phyloP scores from a whole-genome alignment of 2,888 invertebrate genomes.

The Dicranocentrus wangi region DNA sequence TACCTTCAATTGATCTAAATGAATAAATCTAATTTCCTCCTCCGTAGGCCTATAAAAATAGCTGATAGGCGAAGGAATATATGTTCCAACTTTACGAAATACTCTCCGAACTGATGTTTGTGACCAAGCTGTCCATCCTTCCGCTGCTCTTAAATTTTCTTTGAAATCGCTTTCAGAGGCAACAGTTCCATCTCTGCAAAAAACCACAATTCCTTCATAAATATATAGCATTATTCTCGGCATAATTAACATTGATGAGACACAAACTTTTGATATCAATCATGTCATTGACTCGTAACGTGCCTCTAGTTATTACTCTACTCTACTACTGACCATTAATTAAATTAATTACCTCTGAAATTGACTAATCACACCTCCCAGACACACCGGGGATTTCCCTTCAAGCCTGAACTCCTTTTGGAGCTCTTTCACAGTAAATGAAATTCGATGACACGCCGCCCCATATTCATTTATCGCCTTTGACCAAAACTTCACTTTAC shows the following conservation, averaged over 20 bases:
- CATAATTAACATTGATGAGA: too few relatives aligned
- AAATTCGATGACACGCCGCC: constrained; percentile 18
- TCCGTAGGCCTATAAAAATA: constrained; percentile 26
- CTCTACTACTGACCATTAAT: too few relatives aligned
- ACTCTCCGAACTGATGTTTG: constrained; percentile 22
- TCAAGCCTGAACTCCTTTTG: constrained; percentile 47
- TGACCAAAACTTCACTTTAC: constrained; percentile 70
- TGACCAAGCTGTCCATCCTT: constrained; percentile 52
- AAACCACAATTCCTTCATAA: neutral
- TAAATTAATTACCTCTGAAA: constrained; percentile 21
- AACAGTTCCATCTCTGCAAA: constrained; percentile 37
- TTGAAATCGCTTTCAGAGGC: constrained; percentile 34
- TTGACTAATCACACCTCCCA: constrained; percentile 43
- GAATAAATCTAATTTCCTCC: constrained; percentile 36
- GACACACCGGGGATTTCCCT: constrained; percentile 51
- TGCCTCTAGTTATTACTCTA: too few relatives aligned
- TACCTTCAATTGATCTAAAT: constrained; percentile 42
- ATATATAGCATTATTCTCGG: too few relatives aligned
- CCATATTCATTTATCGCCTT: constrained; percentile 67
- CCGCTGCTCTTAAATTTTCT: constrained; percentile 28
- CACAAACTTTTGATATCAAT: too few relatives aligned
- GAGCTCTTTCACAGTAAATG: constrained; percentile 58
- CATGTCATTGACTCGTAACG: too few relatives aligned
- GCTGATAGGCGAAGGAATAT: constrained; percentile 22
- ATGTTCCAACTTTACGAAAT: constrained; percentile 28